phyloP scores from a whole-genome alignment of 2,113 vertebrate genomes.

The Pygoscelis antarcticus region DNA sequence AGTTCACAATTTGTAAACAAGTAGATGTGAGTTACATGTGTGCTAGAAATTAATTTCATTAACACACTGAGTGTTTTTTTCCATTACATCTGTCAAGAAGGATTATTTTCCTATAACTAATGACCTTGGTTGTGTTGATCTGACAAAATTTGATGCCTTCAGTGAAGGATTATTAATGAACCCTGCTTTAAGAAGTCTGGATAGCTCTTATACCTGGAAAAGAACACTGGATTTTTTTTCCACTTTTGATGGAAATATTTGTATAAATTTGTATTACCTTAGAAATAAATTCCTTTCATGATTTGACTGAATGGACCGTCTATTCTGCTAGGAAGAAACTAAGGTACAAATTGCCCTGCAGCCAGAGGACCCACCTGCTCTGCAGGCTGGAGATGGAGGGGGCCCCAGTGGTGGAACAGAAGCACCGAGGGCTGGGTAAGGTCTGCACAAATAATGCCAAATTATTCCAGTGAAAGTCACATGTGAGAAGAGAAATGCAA shows the following conservation, averaged over 20 bases:
- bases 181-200: neutral
- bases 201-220: neutral
- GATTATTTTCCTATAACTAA: neutral
- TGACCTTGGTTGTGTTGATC: neutral
- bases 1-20: neutral
- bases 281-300: neutral
- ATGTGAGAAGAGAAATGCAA: neutral
- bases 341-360: neutral
- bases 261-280: neutral
- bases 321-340: neutral
- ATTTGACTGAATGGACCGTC: neutral
- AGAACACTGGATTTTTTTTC: neutral
- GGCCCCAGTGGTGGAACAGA: neutral
- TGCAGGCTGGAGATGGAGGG: neutral
- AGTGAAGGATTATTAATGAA: neutral
- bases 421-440: neutral
- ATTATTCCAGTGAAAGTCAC: neutral
- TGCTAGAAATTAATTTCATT: neutral
- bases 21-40: neutral
- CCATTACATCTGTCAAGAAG: neutral
- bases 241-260: neutral
- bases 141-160: neutral
- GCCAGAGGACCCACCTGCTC: neutral
- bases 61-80: neutral
- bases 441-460: neutral